Base-by-base conservation (phyloP, 2,113 vertebrate genomes). In the Chitala chitala region DNA sequence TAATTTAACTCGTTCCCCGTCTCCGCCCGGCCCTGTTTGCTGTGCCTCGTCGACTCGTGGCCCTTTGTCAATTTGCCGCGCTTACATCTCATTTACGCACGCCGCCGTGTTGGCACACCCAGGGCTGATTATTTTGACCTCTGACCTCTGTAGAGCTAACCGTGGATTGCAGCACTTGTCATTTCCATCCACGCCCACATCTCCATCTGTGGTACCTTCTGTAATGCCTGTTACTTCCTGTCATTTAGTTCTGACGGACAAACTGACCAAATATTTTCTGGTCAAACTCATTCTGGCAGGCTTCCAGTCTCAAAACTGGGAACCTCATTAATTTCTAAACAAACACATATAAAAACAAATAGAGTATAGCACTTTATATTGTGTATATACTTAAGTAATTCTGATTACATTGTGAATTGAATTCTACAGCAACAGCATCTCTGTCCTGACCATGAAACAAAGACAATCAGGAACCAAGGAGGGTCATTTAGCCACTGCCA, bases 1-100 rank as follows among this genome's bases (percentile, higher is more conserved):
- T 72, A 72, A 72, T 72, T 72, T 72, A 48, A 61, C 54, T 73
- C 50, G 4, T 31, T 4, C 10, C 40, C 56, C 58, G 1, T 33
- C n/a, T 29, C 58, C 58, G 15, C 53, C 3, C 15, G 38, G 29
- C 13, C 38, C 68, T 53, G 68, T 53, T 53, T 36, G 48, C 48
- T 29, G n/a, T 53, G 68, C 46, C 48, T 36, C 0, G 17, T n/a
- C 42, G 4, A 24, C 42, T 26, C 12, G 12, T 12, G 12, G 40
- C 33, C 46, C 70, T 59, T 56, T 44, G 70, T 72, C 54, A 8
- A 72, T 61, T 61, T 42, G 22, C 55, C 22, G 65, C 29, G 42
- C 56, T 38, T 10, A 22, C n/a, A 10, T 10, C 38, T 29, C 38
- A 4, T 56, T 51, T 26, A n/a, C 56, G 42, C 71, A 73, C 17